A percentile compares a stretch with the other conserved stretches of the same genome.
phyloP scores from a whole-genome alignment of 2,888 invertebrate genomes.

The Tortricodes alternella region DNA sequence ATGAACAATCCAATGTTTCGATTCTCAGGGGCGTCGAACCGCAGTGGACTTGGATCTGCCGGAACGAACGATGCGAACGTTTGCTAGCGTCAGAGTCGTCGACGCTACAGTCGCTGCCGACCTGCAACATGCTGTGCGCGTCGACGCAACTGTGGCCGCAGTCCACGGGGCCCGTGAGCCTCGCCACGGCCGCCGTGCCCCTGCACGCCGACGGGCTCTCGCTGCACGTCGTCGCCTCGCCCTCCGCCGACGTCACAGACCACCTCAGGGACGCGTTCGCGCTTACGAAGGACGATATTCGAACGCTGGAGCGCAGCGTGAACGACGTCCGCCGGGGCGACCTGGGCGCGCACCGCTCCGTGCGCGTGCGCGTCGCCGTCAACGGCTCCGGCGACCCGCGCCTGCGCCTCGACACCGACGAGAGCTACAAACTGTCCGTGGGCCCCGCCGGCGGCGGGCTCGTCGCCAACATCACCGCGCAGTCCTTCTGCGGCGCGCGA shows the following conservation, averaged over 20 bases:
- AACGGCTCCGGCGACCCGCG: conserved; percentile 79
- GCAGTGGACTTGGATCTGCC: conserved; percentile 91
- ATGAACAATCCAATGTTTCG: not conserved
- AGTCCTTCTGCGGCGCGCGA: conserved; percentile 89
- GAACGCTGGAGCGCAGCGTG: conserved; percentile 68
- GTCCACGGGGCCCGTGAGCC: conserved; percentile 87
- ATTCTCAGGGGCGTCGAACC: conserved; percentile 75
- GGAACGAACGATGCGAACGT: conserved; percentile 87
- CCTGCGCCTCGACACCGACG: conserved; percentile 86
- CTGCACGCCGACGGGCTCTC: conserved; percentile 80
- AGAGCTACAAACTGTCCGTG: conserved; percentile 87
- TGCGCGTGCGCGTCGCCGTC: conserved; percentile 78
- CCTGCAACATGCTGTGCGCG: conserved; percentile 91
- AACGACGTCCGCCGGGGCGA: conserved; percentile 46
- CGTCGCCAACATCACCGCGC: conserved; percentile 84
- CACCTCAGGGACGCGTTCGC: conserved; percentile 78
- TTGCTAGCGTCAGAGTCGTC: conserved; percentile 62
- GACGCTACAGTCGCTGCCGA: conserved; percentile 84
- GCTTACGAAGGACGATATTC: conserved; percentile 77
- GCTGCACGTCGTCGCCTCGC: conserved; percentile 64
- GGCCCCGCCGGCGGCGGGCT: conserved; percentile 74
- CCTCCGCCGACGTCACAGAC: conserved; percentile 59
- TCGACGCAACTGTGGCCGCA: conserved; percentile 90
- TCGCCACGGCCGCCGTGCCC: conserved; percentile 85
- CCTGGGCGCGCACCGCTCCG: conserved; percentile 66